A percentile compares a stretch with the other conserved stretches of the same genome.
These are phyloP conservation scores for Dinothrombium tinctorium DNA, from an alignment of 1,140 invertebrate species.

Conservation along the genomic window DNA sequence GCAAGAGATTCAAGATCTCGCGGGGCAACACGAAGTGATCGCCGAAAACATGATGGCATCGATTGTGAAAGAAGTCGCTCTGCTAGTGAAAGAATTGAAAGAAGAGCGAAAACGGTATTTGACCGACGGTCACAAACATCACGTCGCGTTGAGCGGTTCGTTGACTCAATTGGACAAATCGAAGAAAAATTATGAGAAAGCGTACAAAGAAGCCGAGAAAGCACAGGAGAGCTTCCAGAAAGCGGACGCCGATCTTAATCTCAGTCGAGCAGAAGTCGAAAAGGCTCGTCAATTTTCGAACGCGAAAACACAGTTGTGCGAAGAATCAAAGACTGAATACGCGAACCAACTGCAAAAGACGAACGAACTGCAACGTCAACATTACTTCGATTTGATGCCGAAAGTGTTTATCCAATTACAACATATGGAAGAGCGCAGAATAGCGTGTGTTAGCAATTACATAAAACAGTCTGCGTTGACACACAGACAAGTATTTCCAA, in stretches of 20 bases:
- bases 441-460: constrained; percentile 71
- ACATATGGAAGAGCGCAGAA: constrained; percentile 80
- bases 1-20: constrained; percentile 82
- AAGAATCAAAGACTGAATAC: constrained; percentile 89
- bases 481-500: constrained; percentile 76
- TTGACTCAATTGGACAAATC: constrained; percentile 54
- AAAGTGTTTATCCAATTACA: constrained; percentile 57
- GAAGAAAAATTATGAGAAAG: constrained; percentile 80
- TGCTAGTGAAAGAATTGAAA: constrained; percentile 68
- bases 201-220: constrained; percentile 63
- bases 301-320: constrained; percentile 60
- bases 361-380: constrained; percentile 68
- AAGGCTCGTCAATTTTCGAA: constrained; percentile 29
- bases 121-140: constrained; percentile 48
- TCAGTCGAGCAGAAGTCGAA: constrained; percentile 77
- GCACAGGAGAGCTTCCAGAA: constrained; percentile 74
- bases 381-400: constrained; percentile 60
- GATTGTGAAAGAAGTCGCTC: constrained; percentile 58
- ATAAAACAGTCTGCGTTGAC: constrained; percentile 67
- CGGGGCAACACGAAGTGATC: constrained; percentile 84
- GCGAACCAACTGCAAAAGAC: constrained; percentile 83
- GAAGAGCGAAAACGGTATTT: constrained; percentile 76
- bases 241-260: constrained; percentile 79
- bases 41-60: constrained; percentile 70
- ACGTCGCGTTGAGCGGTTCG: constrained; percentile 45